Evolutionary conservation across 2,113 vertebrate genomes (phyloP).

Genomic region (Trematocara nigrifrons): DNA sequence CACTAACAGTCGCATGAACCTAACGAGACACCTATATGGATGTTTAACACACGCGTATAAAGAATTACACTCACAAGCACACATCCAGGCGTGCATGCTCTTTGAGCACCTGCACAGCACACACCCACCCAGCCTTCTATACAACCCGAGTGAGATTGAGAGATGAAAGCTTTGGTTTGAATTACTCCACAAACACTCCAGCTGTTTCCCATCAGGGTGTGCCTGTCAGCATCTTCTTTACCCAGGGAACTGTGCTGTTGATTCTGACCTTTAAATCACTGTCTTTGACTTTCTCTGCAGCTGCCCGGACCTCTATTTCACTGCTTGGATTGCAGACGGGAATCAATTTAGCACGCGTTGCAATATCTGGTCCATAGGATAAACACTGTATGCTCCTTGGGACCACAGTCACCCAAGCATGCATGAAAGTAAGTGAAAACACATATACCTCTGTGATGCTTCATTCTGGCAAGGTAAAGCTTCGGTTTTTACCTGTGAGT

Average conservation of each 20-base stretch:
- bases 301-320: slow-evolving; percentile 29
- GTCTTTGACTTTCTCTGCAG: slow-evolving; percentile 32
- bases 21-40: not conserved
- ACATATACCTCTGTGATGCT: not conserved
- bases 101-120: not conserved
- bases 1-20: not conserved
- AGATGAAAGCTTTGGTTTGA: slow-evolving; percentile 41
- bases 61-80: not conserved
- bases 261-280: slow-evolving; percentile 61
- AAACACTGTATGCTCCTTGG: not conserved
- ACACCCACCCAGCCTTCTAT: not conserved
- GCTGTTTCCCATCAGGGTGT: slow-evolving; percentile 40
- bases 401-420: not conserved
- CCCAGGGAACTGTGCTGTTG: slow-evolving; percentile 30
- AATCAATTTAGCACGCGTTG: slow-evolving; percentile 47
- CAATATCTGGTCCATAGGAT: slow-evolving; percentile 36
- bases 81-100: not conserved
- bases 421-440: not conserved
- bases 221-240: slow-evolving; percentile 45
- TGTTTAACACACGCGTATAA: not conserved
- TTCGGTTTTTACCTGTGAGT: not conserved
- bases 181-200: slow-evolving; percentile 32
- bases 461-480: not conserved
- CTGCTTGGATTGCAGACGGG: slow-evolving; percentile 27
- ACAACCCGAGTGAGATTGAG: slow-evolving; percentile 22